These are phyloP conservation scores for Colossoma macropomum DNA, from an alignment of 2,113 vertebrate species.

Conservation along the genomic window DNA sequence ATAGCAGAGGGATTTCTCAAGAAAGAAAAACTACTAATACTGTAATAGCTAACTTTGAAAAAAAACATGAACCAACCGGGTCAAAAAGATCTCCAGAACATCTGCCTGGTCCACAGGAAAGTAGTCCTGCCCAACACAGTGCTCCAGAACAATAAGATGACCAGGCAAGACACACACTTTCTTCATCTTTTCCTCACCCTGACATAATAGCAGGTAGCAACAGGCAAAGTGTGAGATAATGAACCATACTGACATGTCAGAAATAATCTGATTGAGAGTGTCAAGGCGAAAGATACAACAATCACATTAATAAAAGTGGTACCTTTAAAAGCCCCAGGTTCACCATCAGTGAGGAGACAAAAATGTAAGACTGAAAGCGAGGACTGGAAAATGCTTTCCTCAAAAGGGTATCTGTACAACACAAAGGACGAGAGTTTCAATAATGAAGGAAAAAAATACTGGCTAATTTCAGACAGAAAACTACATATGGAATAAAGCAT, in stretches of 20 bases:
- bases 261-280: background rate
- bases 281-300: background rate
- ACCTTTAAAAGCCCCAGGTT: slow-evolving; percentile 95
- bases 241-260: background rate
- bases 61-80: slow-evolving; percentile 82
- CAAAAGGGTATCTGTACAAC: slow-evolving; percentile 84
- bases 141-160: slow-evolving; percentile 88
- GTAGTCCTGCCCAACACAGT: slow-evolving; percentile 91
- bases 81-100: slow-evolving; percentile 85
- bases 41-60: background rate
- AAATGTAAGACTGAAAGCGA: slow-evolving; percentile 84
- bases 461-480: background rate
- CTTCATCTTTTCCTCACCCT: slow-evolving; percentile 92
- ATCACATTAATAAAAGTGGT: background rate
- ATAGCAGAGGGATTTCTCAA: background rate
- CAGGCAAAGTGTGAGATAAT: background rate
- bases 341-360: slow-evolving; percentile 87
- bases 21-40: background rate
- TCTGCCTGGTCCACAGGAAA: slow-evolving; percentile 83
- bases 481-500: background rate
- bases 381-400: slow-evolving; percentile 84
- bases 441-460: background rate
- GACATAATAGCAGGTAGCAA: slow-evolving; percentile 22
- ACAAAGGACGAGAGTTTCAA: background rate
- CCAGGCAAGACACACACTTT: slow-evolving; percentile 81